A percentile compares a stretch with the other conserved stretches of the same genome.
Evolutionary conservation across 2,888 invertebrate species (phyloP).

Genomic region (Sabellastarte sp.): DNA sequence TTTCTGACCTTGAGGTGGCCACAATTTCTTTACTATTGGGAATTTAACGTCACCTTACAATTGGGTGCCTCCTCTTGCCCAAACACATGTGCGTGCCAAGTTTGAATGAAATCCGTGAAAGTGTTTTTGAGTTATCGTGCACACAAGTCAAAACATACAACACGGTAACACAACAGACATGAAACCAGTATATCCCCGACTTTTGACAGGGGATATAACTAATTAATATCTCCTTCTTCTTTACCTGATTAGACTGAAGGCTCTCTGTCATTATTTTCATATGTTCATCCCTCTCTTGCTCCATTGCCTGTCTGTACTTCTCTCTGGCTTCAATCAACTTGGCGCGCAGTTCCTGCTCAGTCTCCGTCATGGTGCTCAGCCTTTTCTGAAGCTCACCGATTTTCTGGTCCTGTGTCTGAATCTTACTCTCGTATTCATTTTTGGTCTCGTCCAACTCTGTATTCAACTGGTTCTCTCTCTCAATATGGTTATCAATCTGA

Average conservation of each 20-base stretch:
- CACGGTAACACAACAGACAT: no score
- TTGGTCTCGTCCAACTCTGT: constrained; percentile 15
- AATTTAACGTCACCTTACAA: no score
- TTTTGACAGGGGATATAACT: no score
- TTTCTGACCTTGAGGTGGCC: no score
- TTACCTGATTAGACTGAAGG: constrained; percentile 19
- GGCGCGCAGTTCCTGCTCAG: constrained; percentile 21
- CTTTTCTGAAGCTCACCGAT: constrained; percentile 10
- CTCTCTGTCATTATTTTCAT: constrained; percentile 10
- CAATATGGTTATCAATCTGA: constrained; percentile 13
- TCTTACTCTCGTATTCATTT: constrained; percentile 12
- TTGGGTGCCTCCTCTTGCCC: no score
- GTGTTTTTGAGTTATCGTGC: no score
- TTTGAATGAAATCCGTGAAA: no score
- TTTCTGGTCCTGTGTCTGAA: constrained; percentile 13
- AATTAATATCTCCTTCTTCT: no score
- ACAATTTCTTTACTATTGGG: no score
- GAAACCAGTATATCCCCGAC: no score
- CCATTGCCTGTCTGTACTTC: constrained; percentile 1
- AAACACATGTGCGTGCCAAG: no score
- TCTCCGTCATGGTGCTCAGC: constrained; percentile 4
- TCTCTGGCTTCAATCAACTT: constrained; percentile 22
- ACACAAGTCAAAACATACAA: no score
- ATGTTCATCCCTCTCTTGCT: constrained; percentile 1
- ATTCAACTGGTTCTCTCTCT: constrained; percentile 23